phyloP scores from a whole-genome alignment of 1,140 invertebrate genomes.

The Ooceraea biroi region DNA sequence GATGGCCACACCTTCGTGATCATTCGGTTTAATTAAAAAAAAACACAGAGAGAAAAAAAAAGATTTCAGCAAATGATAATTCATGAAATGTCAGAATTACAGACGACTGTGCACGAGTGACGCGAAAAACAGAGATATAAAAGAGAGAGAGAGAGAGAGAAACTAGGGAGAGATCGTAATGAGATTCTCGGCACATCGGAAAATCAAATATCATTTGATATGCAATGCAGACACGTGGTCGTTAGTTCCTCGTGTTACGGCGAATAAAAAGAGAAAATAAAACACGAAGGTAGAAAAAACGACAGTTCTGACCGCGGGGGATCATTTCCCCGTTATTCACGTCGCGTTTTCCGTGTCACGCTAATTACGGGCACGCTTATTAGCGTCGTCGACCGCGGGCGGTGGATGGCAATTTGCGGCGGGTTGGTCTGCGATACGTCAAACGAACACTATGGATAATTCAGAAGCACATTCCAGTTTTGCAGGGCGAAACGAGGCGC shows the following conservation, averaged over 20 bases:
- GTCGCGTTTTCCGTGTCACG: background rate
- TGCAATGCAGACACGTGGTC: background rate
- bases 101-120: too few species aligned
- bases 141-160: too few species aligned
- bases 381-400: background rate
- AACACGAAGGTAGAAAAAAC: background rate
- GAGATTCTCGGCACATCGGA: too few species aligned
- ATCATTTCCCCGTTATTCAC: background rate
- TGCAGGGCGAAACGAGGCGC: background rate
- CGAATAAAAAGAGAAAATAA: background rate
- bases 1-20: slow-evolving; percentile 52
- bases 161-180: background rate
- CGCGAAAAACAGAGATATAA: too few species aligned
- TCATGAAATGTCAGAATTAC: too few species aligned
- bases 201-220: background rate
- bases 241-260: background rate
- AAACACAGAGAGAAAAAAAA: too few species aligned
- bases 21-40: background rate
- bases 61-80: too few species aligned
- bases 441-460: background rate
- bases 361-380: slow-evolving; percentile 24
- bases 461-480: background rate
- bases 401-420: slow-evolving; percentile 23
- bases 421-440: background rate
- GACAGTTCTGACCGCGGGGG: background rate